Evolutionary conservation across 2,113 vertebrate species (phyloP).

Genomic region (Mungos mungo): DNA sequence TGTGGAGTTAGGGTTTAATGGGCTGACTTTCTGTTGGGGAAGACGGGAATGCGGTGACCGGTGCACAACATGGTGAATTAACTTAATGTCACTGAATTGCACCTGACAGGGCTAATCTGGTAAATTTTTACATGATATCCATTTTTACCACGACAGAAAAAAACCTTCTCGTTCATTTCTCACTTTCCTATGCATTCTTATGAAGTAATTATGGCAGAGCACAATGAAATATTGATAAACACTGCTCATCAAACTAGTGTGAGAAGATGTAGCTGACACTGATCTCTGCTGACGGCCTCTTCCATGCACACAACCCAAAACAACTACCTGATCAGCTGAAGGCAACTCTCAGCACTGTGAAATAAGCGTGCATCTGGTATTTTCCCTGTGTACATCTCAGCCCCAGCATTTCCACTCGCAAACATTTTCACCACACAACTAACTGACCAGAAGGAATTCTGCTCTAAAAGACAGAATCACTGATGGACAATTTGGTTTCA

Average conservation of each 20-base stretch:
- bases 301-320: neutral
- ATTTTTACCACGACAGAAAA: neutral
- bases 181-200: neutral
- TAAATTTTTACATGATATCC: neutral
- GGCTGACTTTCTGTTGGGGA: neutral
- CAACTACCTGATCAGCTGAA: neutral
- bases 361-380: neutral
- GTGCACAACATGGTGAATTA: rapidly evolving
- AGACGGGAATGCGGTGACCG: neutral
- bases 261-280: neutral
- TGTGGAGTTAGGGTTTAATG: neutral
- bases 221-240: neutral
- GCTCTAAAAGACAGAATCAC: neutral
- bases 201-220: neutral
- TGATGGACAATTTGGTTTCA: neutral
- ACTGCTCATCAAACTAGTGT: neutral
- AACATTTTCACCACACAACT: neutral
- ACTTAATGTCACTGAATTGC: neutral
- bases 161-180: neutral
- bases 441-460: neutral
- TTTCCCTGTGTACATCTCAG: neutral
- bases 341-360: neutral
- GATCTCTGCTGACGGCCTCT: neutral
- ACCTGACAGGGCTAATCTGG: neutral
- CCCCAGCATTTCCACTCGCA: neutral